phyloP scores from a whole-genome alignment of 2,888 invertebrate genomes.

The Stenurella melanura region DNA sequence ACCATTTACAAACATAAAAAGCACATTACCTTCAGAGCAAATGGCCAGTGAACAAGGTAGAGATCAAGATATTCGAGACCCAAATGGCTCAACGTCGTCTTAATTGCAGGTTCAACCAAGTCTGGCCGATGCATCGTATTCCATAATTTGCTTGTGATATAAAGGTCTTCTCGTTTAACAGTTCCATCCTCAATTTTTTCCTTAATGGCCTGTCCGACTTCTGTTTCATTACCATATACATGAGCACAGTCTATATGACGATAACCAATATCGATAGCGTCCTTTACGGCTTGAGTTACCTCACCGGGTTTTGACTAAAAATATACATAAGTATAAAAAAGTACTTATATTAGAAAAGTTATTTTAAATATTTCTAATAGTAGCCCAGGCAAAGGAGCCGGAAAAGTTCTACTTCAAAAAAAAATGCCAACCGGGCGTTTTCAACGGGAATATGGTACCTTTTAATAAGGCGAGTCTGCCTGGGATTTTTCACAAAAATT shows the following conservation, averaged over 20 bases:
- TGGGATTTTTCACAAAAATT: too few species aligned
- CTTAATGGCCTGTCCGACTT: slow-evolving; percentile 76
- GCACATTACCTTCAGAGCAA: slow-evolving; percentile 61
- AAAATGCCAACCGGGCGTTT: too few species aligned
- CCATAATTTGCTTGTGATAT: slow-evolving; percentile 87
- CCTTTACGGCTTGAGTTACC: slow-evolving; percentile 80
- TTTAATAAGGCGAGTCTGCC: too few species aligned
- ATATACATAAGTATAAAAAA: slow-evolving; percentile 69
- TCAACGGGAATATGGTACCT: too few species aligned
- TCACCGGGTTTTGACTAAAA: slow-evolving; percentile 80
- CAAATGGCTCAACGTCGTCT: slow-evolving; percentile 73
- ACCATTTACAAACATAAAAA: too few species aligned
- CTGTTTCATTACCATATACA: slow-evolving; percentile 82
- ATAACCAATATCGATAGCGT: slow-evolving; percentile 86
- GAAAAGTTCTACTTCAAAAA: too few species aligned
- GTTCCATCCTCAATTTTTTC: slow-evolving; percentile 58
- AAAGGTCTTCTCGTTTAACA: slow-evolving; percentile 82
- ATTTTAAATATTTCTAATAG: too few species aligned
- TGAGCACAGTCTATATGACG: slow-evolving; percentile 85
- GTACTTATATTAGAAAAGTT: neutral
- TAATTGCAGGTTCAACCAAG: slow-evolving; percentile 67
- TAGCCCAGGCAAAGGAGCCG: too few species aligned
- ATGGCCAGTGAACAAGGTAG: slow-evolving; percentile 76
- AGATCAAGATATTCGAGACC: slow-evolving; percentile 76
- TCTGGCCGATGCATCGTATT: slow-evolving; percentile 90